A percentile compares a stretch with the other conserved stretches of the same genome.
phyloP scores from a whole-genome alignment of 2,888 invertebrate species.

The Hypomecis punctinalis region DNA sequence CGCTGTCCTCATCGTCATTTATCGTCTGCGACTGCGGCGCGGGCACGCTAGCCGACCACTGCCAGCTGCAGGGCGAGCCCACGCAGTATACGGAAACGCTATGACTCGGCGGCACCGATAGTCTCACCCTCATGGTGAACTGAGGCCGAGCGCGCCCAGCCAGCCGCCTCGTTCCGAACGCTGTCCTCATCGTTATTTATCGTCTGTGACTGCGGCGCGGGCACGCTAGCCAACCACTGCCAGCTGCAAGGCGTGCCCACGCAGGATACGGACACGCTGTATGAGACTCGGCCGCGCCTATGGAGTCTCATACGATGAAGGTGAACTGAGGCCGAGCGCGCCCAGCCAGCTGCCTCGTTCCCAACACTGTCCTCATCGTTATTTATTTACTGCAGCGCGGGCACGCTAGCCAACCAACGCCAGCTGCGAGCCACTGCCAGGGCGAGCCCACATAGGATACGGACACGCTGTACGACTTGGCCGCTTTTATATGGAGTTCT shows the following conservation, averaged over 20 bases:
- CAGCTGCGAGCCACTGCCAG: too few relatives aligned
- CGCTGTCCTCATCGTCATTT: constrained; percentile 36
- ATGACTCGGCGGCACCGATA: constrained; percentile 99
- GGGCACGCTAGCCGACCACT: constrained; percentile 98
- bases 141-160: constrained; percentile 63
- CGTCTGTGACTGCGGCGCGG: constrained; percentile 99
- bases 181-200: constrained; percentile 32
- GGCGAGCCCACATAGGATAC: constrained; percentile 99
- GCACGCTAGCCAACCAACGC: constrained; percentile 98
- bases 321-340: constrained; percentile 87
- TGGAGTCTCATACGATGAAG: constrained; percentile 99
- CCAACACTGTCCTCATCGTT: constrained; percentile 45
- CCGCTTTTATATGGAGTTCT: constrained; percentile 99
- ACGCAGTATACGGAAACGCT: constrained; percentile 99
- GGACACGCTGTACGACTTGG: constrained; percentile 99
- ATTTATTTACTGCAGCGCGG: constrained; percentile 99
- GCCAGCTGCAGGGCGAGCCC: constrained; percentile 99
- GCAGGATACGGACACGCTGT: constrained; percentile 99
- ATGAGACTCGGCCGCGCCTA: constrained; percentile 99
- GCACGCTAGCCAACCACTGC: constrained; percentile 98
- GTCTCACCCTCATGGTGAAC: constrained; percentile 98
- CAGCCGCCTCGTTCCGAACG: constrained; percentile 48
- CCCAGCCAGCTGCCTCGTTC: constrained; percentile 48
- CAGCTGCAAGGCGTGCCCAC: constrained; percentile 99
- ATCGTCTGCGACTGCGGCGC: constrained; percentile 98